Conservation (phyloP, 1,140 invertebrate species). For the Drosophila novamexicana region DNA sequence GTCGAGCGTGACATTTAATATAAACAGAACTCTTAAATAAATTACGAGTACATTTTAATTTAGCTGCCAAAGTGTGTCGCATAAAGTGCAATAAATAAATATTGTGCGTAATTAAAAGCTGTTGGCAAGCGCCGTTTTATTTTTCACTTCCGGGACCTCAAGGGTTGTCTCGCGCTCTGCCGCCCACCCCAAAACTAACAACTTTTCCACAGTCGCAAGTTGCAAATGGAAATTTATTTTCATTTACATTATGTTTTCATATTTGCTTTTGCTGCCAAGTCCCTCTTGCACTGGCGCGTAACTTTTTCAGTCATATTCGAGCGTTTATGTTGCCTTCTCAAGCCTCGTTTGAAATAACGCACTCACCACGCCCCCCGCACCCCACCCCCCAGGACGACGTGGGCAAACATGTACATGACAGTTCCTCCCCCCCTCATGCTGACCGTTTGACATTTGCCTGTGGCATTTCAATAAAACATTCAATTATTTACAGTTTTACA, state of each 20-base stretch:
- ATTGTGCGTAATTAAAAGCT: slow-evolving; percentile 62
- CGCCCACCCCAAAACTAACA: slow-evolving; percentile 31
- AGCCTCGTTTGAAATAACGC: slow-evolving; percentile 74
- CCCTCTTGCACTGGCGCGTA: slow-evolving; percentile 19
- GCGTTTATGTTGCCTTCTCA: slow-evolving; percentile 53
- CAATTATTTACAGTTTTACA: slow-evolving; percentile 75
- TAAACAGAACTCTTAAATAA: slow-evolving; percentile 29
- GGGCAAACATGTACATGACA: slow-evolving; percentile 3
- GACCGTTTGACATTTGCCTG: slow-evolving; percentile 23
- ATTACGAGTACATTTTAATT: slow-evolving; percentile 52
- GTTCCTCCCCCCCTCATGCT: neutral
- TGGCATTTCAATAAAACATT: slow-evolving; percentile 70
- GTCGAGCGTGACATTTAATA: neutral
- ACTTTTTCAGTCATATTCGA: slow-evolving; percentile 51
- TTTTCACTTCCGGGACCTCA: slow-evolving; percentile 24
- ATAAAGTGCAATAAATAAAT: slow-evolving; percentile 67
- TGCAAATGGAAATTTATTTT: slow-evolving; percentile 70
- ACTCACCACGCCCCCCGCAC: slow-evolving; percentile 38
- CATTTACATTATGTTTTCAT: slow-evolving; percentile 68
- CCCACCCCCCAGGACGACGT: slow-evolving; percentile 15
- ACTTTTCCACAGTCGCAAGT: slow-evolving; percentile 45
- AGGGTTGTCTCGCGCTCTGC: slow-evolving; percentile 20
- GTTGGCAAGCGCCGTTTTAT: slow-evolving; percentile 33
- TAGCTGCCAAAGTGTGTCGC: slow-evolving; percentile 21
- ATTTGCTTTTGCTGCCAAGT: slow-evolving; percentile 38